Evolutionary conservation across 2,888 invertebrate genomes (phyloP), one percentile per base, ranked within the genome.

Genomic region (Drosophila sordidula): DNA sequence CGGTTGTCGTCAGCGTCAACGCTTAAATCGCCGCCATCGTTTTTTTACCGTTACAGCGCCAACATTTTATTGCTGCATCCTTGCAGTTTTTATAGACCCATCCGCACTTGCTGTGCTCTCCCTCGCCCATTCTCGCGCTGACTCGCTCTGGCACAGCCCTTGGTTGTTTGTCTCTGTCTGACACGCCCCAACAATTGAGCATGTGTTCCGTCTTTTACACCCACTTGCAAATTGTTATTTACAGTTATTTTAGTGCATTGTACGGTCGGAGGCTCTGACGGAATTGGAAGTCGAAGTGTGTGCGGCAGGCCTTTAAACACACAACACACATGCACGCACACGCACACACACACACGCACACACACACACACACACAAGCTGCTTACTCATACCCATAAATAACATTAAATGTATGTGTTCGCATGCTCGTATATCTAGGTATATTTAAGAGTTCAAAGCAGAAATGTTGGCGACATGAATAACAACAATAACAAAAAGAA

Each of bases 201-300:
- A 44, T 68, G 71, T 78, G 86, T 73, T 58, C 52, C 63, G 70
- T 58, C 72, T 56, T 76, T 76, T 74, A 68, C 89, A 80, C 79
- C 78, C 89, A 78, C 77, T 82, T 80, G 80, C 86, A 86, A 90
- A 89, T 86, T 82, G 80, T 84, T 86, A 90, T 89, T 90, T 89
- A 82, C 88, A 74, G 80, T 90, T 86, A 89, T 85, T 83, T 87
- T 76, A 85, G 83, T 88, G 87, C 77, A 82, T 88, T 83, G 73
- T 73, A 65, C 62, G 84, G 65, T 57, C 50, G 57, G 56, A 67
- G 57, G 56, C 62, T 55, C 62, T 58, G 58, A 70, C 78, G 73
- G 66, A 67, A 86, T 66, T 68, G 52, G 36, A 54, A 74, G 32
- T 64, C 55, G 26, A 50, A 63, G 59, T 65, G 14, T 65, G 56